Conservation (phyloP, 2,797 vertebrate species). For the Loriculus beryllinus region DNA sequence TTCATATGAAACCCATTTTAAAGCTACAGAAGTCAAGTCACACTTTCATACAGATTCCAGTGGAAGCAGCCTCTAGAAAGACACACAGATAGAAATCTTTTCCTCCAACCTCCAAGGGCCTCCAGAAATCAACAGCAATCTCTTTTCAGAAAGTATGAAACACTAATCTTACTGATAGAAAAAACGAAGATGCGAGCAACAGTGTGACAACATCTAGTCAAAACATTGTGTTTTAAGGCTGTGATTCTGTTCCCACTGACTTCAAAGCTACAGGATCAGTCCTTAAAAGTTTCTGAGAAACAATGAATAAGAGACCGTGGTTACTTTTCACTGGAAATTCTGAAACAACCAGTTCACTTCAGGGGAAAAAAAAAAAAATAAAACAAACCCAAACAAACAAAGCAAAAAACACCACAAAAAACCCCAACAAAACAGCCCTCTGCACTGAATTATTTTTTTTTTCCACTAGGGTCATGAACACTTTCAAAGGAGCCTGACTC, state of each 20-base stretch:
- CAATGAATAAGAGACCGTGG: slow-evolving; percentile 27
- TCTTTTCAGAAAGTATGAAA: background rate
- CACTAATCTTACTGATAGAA: background rate
- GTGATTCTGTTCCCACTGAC: slow-evolving; percentile 17
- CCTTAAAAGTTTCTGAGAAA: slow-evolving; percentile 61
- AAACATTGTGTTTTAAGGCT: slow-evolving; percentile 58
- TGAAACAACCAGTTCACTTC: background rate
- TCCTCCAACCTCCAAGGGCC: background rate
- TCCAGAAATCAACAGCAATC: background rate
- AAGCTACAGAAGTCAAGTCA: background rate
- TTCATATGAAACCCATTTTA: background rate
- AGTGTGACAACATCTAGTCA: slow-evolving; percentile 67
- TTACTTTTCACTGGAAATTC: slow-evolving; percentile 47
- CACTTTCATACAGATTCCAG: background rate
- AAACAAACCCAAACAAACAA: no score
- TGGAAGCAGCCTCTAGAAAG: background rate
- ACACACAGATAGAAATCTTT: background rate
- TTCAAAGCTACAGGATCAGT: slow-evolving; percentile 31
- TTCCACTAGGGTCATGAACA: background rate
- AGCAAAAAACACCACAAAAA: background rate
- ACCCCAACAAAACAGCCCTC: background rate
- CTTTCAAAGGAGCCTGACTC: slow-evolving; percentile 39
- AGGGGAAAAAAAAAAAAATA: background rate
- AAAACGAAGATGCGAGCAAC: slow-evolving; percentile 57
- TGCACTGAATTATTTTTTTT: background rate